Evolutionary conservation across 1,140 invertebrate species (phyloP), one percentile per base, ranked within the genome.

Genomic region (Drosophila nigromelanica): DNA sequence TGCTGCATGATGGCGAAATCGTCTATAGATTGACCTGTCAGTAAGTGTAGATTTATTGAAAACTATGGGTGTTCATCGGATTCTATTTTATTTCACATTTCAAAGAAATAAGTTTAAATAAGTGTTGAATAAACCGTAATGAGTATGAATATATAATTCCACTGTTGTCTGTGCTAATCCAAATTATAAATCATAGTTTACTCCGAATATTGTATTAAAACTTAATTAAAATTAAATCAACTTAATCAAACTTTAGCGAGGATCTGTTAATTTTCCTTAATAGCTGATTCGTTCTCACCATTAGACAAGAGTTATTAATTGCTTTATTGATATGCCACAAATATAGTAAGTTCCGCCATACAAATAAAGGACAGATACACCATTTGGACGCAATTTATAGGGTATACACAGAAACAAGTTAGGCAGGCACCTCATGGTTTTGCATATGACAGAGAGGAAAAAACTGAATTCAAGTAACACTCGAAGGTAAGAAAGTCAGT

Each of bases 401-500:
- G 14, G 27, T 52, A 35, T 55, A 15, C 37, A 21, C 10, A 37
- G 14, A 47, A 60, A 35, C 42, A 37, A 48, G 58, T 60, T 60
- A 18, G 15, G 18, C 21, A 52, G 15, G 39, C 39, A 60, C 15
- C 27, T 14, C 35, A 43, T 18, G 15, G 15, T n/a, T 42, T 73
- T 73, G 50, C 62, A 73, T 60, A 63, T 50, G 39, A 33, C 37
- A 48, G 47, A 7, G n/a, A 42, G 10, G 2, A 27, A 60, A 1
- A n/a, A 15, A 27, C 33, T 35, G 12, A 52, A 37, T n/a, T 43
- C 11, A 39, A 59, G 43, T 33, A 27, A 18, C 30, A 12, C 27
- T 55, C 14, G 8, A 18, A 27, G 15, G 15, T 27, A 62, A 72
- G 48, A 78, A 58, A 76, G 47, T 33, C 56, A 35, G 55, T 61